A percentile compares a stretch with the other conserved stretches of the same genome.
These are phyloP conservation scores for Callaeas wilsoni DNA, from an alignment of 2,113 vertebrate genomes.

Conservation along the genomic window DNA sequence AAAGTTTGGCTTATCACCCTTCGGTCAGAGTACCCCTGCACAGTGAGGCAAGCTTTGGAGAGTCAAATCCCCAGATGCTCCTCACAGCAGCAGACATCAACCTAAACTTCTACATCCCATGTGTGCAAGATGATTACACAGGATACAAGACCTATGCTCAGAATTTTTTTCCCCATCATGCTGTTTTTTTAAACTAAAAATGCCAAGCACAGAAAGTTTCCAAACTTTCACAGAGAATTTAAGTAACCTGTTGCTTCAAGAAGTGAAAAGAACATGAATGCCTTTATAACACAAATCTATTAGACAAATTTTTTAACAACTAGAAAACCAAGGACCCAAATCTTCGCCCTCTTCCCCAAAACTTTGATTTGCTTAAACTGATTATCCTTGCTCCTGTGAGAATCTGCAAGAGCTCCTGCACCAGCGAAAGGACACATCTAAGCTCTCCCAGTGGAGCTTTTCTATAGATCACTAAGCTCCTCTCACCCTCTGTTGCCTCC, in stretches of 20 bases:
- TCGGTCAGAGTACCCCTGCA: neutral
- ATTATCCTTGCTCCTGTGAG: neutral
- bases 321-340: neutral
- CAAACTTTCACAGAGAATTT: neutral
- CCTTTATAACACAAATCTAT: neutral
- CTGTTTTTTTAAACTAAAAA: neutral
- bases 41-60: neutral
- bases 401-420: neutral
- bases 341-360: neutral
- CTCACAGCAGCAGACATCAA: neutral
- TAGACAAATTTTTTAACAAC: neutral
- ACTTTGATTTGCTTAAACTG: neutral
- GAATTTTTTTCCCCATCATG: neutral
- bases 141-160: neutral
- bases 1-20: neutral
- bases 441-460: neutral
- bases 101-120: neutral
- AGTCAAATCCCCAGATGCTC: neutral
- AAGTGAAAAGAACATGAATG: neutral
- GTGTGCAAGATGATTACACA: neutral
- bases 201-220: neutral
- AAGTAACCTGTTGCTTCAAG: neutral
- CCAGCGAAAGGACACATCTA: neutral
- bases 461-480: neutral
- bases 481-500: neutral